Evolutionary conservation across 1,140 invertebrate species (phyloP).

Genomic region (Platorchestia sp.): DNA sequence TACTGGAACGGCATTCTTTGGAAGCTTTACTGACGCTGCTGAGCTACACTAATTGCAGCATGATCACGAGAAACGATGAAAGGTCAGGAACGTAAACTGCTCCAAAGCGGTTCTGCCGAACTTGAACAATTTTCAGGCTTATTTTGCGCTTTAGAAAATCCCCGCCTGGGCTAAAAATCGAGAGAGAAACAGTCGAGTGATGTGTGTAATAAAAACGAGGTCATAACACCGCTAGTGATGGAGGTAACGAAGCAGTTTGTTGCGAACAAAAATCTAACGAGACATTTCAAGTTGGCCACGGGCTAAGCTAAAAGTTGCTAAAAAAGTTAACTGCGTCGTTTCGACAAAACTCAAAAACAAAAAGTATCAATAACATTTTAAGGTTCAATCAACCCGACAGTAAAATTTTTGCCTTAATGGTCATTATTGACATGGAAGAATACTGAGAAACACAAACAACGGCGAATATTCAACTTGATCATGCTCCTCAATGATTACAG

Average conservation of each 20-base stretch:
- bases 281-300: not conserved
- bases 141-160: not conserved
- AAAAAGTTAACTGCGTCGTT: not conserved
- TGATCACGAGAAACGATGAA: not conserved
- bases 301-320: not conserved
- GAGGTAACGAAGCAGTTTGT: not conserved
- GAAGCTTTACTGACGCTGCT: not conserved
- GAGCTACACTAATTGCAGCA: not conserved
- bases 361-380: not conserved
- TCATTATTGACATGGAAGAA: not conserved
- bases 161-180: not conserved
- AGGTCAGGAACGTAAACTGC: not conserved
- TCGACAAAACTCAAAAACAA: not conserved
- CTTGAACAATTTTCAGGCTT: not conserved
- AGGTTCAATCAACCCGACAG: not conserved
- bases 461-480: not conserved
- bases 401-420: not conserved
- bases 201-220: not conserved
- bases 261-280: not conserved
- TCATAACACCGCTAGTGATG: not conserved
- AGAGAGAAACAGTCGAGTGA: not conserved
- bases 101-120: not conserved
- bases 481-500: not conserved
- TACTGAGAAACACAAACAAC: not conserved
- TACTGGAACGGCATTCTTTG: not conserved